These are phyloP conservation scores for Dolichomitus sp. DNA, from an alignment of 2,888 invertebrate genomes.

Conservation along the genomic window DNA sequence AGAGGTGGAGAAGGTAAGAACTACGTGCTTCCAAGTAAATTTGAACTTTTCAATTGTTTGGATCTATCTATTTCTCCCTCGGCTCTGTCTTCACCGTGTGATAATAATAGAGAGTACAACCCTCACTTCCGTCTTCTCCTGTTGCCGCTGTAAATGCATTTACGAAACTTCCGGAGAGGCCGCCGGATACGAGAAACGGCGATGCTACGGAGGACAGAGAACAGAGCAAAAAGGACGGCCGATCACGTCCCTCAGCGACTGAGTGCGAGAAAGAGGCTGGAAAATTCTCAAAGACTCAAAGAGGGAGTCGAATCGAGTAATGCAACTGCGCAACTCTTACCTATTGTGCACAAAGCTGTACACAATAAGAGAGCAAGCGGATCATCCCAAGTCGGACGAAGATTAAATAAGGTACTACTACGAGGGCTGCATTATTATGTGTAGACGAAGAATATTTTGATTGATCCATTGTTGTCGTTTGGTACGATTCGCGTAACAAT, in stretches of 20 bases:
- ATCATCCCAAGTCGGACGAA: background rate
- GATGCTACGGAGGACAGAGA: background rate
- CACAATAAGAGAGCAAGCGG: constrained; percentile 5
- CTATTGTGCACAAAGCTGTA: background rate
- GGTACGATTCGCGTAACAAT: constrained; percentile 22
- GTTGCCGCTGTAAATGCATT: constrained; percentile 39
- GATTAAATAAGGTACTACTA: background rate
- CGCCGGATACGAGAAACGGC: constrained; percentile 2
- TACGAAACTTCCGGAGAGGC: constrained; percentile 26
- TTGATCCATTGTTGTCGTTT: constrained; percentile 20
- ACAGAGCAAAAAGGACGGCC: background rate
- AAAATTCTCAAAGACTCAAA: background rate
- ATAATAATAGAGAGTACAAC: constrained; percentile 14
- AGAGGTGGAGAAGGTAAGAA: background rate
- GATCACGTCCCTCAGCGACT: constrained; percentile 16
- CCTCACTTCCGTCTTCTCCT: background rate
- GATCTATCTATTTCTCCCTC: constrained; percentile 16
- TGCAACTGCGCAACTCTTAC: background rate
- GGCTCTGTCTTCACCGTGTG: constrained; percentile 6
- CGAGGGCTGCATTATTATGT: background rate
- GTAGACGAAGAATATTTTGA: constrained; percentile 17
- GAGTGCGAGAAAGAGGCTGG: background rate
- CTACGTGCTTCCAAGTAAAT: constrained; percentile 37
- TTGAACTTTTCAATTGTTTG: constrained; percentile 53
- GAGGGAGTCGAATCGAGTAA: constrained; percentile 3